These are phyloP conservation scores for Indicator maculatus DNA, from an alignment of 2,113 vertebrate genomes.

Conservation along the genomic window DNA sequence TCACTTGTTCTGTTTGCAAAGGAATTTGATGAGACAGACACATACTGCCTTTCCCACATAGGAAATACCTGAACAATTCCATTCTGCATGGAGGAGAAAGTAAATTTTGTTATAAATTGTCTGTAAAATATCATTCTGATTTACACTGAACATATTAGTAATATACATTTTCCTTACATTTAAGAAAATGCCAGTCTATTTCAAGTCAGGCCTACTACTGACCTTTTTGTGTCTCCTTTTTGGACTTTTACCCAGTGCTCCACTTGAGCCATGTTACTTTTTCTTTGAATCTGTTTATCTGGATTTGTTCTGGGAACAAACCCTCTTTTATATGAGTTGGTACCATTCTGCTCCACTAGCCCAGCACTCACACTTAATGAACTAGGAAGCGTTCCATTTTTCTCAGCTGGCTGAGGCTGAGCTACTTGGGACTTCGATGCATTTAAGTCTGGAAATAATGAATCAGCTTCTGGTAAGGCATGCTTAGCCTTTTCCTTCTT, in stretches of 20 bases:
- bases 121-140: neutral
- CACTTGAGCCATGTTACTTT: constrained; percentile 89
- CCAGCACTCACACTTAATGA: constrained; percentile 61
- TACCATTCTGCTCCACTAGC: constrained; percentile 88
- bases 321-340: constrained; percentile 81
- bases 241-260: constrained; percentile 95
- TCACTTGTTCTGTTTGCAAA: neutral
- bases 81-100: neutral
- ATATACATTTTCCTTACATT: neutral
- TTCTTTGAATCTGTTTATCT: constrained; percentile 90
- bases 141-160: neutral
- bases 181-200: neutral
- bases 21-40: neutral
- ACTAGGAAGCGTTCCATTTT: constrained; percentile 79
- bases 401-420: constrained; percentile 77
- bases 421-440: constrained; percentile 73
- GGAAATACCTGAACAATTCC: neutral
- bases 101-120: neutral
- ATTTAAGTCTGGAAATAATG: constrained; percentile 79
- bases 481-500: constrained; percentile 79
- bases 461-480: constrained; percentile 72
- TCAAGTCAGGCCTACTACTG: constrained; percentile 59
- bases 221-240: constrained; percentile 92
- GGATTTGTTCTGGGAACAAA: constrained; percentile 76
- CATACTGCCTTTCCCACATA: neutral